Evolutionary conservation across 64 coral and sea anemone genomes (phyloP), one percentile per base, ranked within the genome.

Genomic region (Pocillopora damicornis): DNA sequence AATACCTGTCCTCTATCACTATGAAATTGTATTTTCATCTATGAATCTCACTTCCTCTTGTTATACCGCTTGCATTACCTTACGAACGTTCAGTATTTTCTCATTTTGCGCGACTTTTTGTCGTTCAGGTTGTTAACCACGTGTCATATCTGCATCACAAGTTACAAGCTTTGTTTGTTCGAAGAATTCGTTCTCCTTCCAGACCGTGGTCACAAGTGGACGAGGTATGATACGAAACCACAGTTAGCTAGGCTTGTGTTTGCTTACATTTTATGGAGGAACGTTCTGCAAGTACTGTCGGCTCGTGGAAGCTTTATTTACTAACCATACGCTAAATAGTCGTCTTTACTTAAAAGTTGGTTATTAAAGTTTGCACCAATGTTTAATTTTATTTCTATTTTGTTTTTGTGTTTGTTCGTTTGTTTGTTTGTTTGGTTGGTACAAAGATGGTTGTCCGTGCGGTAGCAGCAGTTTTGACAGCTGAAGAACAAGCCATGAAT

Each of bases 151-250:
- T 99, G 83, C 93, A 85, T 56, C 97, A 99, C 90, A 99, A 99
- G 83, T 57, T 99, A 18, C 97, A 99, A 82, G 93, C 93, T 15
- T 38, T 99, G 9, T 87, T 99, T 20, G 85, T 99, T 17, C 73
- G 97, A 86, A 86, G 97, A 60, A 92, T 99, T 71, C 93, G 90
- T 38, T 90, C 93, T 37, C 97, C 97, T 0, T 92, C 88, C 12
- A 82, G 97, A 61, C 97, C 97, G 56, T 95, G 93, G 90, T 95
- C 97, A 13, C 97, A 95, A 81, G 97, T 95, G 61, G 97, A 99
- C 64, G 97, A 99, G 93, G 97, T 99, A 76, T 80, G 71, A 25
- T 3, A 61, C 69, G 63, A 59, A 23, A 11, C 22, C 22, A 1
- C 12, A 15, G 11, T 63, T 63, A 17, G 11, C 25, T n/a, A 23